phyloP scores from a whole-genome alignment of 2,113 vertebrate genomes.

The Nymphicus hollandicus region DNA sequence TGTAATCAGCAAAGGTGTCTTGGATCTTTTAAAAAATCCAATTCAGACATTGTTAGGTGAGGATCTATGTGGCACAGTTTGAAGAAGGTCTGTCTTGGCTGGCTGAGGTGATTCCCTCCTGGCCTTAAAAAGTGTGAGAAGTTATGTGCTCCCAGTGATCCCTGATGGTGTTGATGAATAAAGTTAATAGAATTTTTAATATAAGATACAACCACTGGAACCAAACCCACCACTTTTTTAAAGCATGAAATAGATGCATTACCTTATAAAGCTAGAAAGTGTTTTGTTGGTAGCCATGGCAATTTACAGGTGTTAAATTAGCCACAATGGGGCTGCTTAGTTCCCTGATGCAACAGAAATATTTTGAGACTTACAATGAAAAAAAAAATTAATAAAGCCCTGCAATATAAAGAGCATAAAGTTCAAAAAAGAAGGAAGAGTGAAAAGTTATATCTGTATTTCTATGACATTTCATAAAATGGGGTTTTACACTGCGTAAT shows the following conservation, averaged over 20 bases:
- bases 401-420: constrained; percentile 27
- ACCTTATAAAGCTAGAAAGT: neutral
- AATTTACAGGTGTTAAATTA: constrained; percentile 49
- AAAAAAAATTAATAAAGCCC: constrained; percentile 27
- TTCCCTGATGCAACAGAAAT: constrained; percentile 26
- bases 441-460: neutral
- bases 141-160: neutral
- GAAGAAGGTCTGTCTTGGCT: neutral
- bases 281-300: constrained; percentile 22
- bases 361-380: constrained; percentile 21
- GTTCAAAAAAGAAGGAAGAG: constrained; percentile 2
- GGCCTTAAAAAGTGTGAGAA: neutral
- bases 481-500: neutral
- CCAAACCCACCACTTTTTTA: neutral
- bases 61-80: neutral
- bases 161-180: neutral
- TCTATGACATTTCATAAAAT: constrained; percentile 43
- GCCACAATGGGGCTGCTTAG: neutral
- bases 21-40: neutral
- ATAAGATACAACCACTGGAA: neutral
- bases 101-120: neutral
- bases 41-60: neutral
- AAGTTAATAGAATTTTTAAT: constrained; percentile 40
- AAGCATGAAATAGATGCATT: constrained; percentile 7
- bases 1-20: neutral